A percentile compares a stretch with the other conserved stretches of the same genome.
Evolutionary conservation across 2,888 invertebrate species (phyloP).

Genomic region (Polydesmus complanatus): DNA sequence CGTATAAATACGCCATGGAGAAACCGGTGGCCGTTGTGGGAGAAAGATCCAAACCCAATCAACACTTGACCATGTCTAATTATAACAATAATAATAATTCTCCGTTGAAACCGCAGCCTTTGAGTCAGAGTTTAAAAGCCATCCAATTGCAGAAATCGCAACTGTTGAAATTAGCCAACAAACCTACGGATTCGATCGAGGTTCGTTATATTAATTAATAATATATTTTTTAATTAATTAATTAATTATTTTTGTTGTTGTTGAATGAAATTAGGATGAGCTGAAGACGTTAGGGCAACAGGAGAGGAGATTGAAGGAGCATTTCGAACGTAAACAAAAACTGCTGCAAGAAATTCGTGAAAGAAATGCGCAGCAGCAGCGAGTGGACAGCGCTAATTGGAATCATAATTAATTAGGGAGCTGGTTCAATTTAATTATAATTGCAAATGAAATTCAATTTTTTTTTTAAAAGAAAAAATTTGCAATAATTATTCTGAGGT

Average conservation of each 20-base stretch:
- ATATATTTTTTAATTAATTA: not conserved
- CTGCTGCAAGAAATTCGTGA: not conserved
- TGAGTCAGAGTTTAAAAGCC: not conserved
- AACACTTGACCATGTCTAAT: not conserved
- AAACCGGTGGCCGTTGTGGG: not conserved
- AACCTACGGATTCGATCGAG: not conserved
- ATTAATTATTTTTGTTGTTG: not conserved
- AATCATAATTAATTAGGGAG: no score
- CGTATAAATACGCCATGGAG: not conserved
- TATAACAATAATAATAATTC: no score
- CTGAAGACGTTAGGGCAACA: not conserved
- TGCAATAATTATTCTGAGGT: no score
- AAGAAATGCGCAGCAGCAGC: no score
- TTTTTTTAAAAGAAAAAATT: no score
- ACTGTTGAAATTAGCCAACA: no score
- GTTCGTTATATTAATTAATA: not conserved
- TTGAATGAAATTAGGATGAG: not conserved
- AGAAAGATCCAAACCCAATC: not conserved
- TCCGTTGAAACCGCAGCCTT: not conserved
- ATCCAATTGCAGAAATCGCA: not conserved
- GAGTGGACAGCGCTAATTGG: no score
- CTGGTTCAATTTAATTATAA: no score
- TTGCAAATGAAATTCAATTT: no score
- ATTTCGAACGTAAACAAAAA: not conserved
- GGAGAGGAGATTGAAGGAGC: not conserved